Percentiles rank a stretch among this genome's conserved stretches.
phyloP scores from a whole-genome alignment of 1,140 invertebrate genomes.

The Brachionus plicatilis region DNA sequence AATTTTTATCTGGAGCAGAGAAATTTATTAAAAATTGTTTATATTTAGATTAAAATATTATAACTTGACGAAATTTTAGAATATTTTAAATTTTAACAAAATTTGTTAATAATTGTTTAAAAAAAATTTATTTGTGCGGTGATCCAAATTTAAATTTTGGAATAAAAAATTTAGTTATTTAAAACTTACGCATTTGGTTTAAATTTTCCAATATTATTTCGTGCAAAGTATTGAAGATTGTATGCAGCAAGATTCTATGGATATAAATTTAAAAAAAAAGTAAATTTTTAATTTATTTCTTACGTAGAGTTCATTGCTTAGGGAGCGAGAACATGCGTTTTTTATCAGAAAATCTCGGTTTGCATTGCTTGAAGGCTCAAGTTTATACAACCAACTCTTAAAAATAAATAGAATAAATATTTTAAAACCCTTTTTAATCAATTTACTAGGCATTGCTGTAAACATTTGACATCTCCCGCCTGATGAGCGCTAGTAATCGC shows the following conservation, averaged over 20 bases:
- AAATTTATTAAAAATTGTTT: no score
- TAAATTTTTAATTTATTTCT: background rate
- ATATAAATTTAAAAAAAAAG: no score
- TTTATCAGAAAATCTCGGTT: constrained; percentile 9
- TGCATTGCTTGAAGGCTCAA: background rate
- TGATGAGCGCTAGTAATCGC: constrained; percentile 39
- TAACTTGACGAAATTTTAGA: no score
- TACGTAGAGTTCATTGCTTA: constrained; percentile 32
- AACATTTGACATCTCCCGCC: constrained; percentile 1
- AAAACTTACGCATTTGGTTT: background rate
- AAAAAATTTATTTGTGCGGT: no score
- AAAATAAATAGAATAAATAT: background rate
- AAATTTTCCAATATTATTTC: constrained; percentile 29
- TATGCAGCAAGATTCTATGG: constrained; percentile 12
- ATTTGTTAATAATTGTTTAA: no score
- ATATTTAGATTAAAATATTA: no score
- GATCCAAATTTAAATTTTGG: no score
- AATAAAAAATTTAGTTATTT: no score
- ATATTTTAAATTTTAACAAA: no score
- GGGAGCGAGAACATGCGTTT: constrained; percentile 17
- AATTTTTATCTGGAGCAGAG: no score
- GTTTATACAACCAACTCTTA: constrained; percentile 40
- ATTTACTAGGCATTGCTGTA: constrained; percentile 33
- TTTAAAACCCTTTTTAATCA: no score
- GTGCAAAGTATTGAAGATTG: constrained; percentile 34